Evolutionary conservation across 2,113 vertebrate species (phyloP), one percentile per base, ranked within the genome.

Genomic region (Rhea americana): DNA sequence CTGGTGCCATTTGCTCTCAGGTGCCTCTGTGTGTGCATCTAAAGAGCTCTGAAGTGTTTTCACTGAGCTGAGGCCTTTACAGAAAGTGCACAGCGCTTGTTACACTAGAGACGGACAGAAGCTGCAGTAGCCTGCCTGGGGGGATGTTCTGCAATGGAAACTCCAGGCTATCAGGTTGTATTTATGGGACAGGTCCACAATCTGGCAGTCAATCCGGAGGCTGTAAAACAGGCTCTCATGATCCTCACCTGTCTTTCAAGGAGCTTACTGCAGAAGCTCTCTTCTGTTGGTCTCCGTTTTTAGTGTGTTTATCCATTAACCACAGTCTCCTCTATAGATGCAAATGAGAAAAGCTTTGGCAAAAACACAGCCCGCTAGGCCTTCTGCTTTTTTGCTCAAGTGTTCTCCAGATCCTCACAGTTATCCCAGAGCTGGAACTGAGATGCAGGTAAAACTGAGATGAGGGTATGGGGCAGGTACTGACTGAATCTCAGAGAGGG

Each of bases 181-280:
- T 41, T 12, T 43, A 2, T 75, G 85, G 66, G 80, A 70, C 50
- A 59, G 68, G 71, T 80, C 7, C 65, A 53, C 85, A 86, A 4
- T 81, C 72, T 91, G 89, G 43, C 68, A 81, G 56, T 84, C 87
- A 77, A 87, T 89, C 87, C 95, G 91, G 75, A 90, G 56, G 53
- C 25, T 13, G 48, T 39, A 18, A 62, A 85, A 61, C 53, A 76
- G 51, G 18, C 65, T 78, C 50, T 91, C 74, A 77, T 50, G 73
- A 45, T 61, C 48, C 45, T 90, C 70, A 70, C 74, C 77, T 93
- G 58, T 62, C 77, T 89, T 58, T 43, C 66, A 73, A 79, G 85
- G 85, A 80, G 39, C 15, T 1, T 43, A 13, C 78, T 56, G 28
- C 26, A 30, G 41, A 70, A 89, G 26, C 6, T 78, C 19, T 85